Base-by-base conservation (phyloP, 2,113 vertebrate species). In the Atrichornis clamosus region DNA sequence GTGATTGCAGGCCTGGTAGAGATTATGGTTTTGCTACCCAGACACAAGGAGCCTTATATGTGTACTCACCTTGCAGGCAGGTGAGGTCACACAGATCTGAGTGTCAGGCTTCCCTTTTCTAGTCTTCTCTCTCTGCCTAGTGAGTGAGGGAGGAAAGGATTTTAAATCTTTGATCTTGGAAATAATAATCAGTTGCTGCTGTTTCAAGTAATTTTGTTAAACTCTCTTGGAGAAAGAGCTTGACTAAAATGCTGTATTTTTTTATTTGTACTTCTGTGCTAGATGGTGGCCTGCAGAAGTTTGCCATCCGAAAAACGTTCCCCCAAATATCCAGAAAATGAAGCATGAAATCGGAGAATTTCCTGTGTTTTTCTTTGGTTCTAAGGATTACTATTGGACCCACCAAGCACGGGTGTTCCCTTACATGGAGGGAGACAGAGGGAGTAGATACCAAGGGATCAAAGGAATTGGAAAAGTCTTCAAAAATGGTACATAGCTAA, bases 201-300 rank as follows among this genome's bases (percentile, higher is more conserved):
- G 15, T 46, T 85, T 41, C 15, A 3, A 42, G 20, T 69, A 39
- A 82, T 58, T 88, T 88, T 85, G 37, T 78, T 85, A 26, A 75
- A 60, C 28, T 53, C 32, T 63, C 9, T 62, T 77, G 62, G 47
- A 70, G 33, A 84, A 89, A 59, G 39, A 70, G 47, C 49, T 92
- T 78, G n/a, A 89, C 96, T 98, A 88, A 98, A 95, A 78, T 92
- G 56, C 91, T 95, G 73, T 94, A 59, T 59, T 72, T 95, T 95
- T 96, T 81, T 93, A 93, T 97, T 97, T 97, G 94, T 98, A 88
- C 95, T 97, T 97, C 89, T 96, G 87, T 96, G 88, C 49, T 97
- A 99, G 99, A 96, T 99, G 99, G 99, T 99, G 99, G 99, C 99
- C 99, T 24, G 99, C 99, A 91, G 99, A 99, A 98, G 99, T 99